phyloP scores from a whole-genome alignment of 2,888 invertebrate species.

The Nomada fucata region DNA sequence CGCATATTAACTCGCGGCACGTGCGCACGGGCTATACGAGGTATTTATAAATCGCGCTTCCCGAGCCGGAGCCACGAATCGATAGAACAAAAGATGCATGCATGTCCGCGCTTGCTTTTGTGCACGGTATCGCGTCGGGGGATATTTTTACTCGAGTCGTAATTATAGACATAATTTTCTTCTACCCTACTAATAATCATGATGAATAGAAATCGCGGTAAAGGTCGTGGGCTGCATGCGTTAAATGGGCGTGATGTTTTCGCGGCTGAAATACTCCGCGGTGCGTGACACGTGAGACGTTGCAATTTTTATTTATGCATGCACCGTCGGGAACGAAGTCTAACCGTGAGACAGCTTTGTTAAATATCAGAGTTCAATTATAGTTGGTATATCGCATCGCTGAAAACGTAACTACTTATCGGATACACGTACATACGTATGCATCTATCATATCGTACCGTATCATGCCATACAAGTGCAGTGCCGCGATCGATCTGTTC shows the following conservation, averaged over 20 bases:
- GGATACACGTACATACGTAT: too few species aligned
- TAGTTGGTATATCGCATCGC: neutral
- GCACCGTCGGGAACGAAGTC: too few species aligned
- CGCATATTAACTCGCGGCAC: slow-evolving; percentile 52
- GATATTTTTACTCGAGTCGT: slow-evolving; percentile 56
- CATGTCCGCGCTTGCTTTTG: slow-evolving; percentile 40
- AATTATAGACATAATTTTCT: slow-evolving; percentile 63
- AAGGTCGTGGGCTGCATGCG: slow-evolving; percentile 53
- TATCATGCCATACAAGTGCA: neutral
- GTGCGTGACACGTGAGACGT: slow-evolving; percentile 3
- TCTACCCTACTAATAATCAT: slow-evolving; percentile 56
- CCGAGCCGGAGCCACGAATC: slow-evolving; percentile 52
- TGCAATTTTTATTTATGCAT: neutral
- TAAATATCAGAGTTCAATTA: neutral
- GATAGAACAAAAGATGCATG: slow-evolving; percentile 54
- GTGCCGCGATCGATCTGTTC: neutral
- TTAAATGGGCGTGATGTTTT: slow-evolving; percentile 29
- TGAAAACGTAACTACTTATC: neutral
- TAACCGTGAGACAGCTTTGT: neutral
- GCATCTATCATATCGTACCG: too few species aligned
- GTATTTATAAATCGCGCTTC: slow-evolving; percentile 58
- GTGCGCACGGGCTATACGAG: slow-evolving; percentile 47
- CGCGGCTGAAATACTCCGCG: neutral
- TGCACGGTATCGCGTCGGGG: slow-evolving; percentile 40
- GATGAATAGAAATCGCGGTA: slow-evolving; percentile 56